Base-by-base conservation (phyloP, 2,888 invertebrate species). In the Drosophila nr. medialis region DNA sequence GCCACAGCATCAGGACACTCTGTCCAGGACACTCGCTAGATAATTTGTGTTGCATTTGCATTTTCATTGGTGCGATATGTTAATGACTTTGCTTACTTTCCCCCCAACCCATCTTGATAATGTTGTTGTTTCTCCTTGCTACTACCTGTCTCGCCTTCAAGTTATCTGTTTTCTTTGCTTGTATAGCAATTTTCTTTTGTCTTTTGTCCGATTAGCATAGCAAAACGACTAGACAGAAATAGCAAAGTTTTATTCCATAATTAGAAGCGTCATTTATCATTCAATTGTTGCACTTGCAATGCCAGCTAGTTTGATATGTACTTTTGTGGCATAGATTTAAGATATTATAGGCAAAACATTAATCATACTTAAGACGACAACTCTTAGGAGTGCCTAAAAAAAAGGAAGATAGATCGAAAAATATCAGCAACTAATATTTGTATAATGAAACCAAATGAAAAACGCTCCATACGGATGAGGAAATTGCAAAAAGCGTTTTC, bases 61-160 rank as follows among this genome's bases (percentile, higher is more conserved):
- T 86, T 86, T 86, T 86, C 85, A 86, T 86, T 86, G 85, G 88
- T 73, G 89, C 89, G 85, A 86, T 86, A 86, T 86, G 85, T 89
- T 86, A 86, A 86, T 87, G 85, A 86, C 89, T 87, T 69, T 82
- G 89, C 89, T 82, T 84, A 82, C 80, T 80, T 81, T 80, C 56
- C 48, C 48, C 34, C 34, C 2, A 36, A 18, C 24, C 21, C 61
- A 81, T 81, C 71, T 71, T 73, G 78, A 81, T 88, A 70, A 53
- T 55, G 67, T 63, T 69, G 49, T 56, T 53, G 38, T 58, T 54
- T 32, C 27, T 42, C 27, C 21, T 32, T 72, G 48, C 49, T 48
- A 48, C 54, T 40, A 61, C 60, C 61, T 64, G 78, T 73, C 59
- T 73, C 29, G 54, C 29, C 62, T 54, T 30, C 34, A 48, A 60